Conservation (phyloP, 2,797 vertebrate species). For the Champsocephalus gunnari region DNA sequence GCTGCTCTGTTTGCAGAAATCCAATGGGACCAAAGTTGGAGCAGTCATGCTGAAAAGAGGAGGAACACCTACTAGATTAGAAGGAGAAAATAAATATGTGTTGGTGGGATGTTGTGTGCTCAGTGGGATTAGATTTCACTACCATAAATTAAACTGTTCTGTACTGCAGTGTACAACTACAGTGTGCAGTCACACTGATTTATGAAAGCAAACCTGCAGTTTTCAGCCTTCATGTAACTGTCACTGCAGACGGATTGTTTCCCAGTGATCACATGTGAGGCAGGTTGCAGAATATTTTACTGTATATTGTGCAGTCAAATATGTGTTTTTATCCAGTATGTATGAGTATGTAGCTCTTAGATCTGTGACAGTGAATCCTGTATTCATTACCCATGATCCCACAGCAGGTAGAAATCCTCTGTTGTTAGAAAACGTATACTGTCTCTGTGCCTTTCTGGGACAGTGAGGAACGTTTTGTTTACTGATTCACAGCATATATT, state of each 20-base stretch:
- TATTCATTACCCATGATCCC: constrained; percentile 19
- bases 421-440: background rate
- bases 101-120: constrained; percentile 3
- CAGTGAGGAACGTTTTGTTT: background rate
- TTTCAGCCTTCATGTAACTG: constrained; percentile 20
- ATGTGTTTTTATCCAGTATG: constrained; percentile 12
- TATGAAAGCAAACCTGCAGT: constrained; percentile 14
- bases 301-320: background rate
- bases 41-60: constrained; percentile 23
- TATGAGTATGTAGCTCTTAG: background rate
- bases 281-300: constrained; percentile 20
- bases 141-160: constrained; percentile 20
- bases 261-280: constrained; percentile 17
- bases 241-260: constrained; percentile 35
- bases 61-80: background rate
- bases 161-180: constrained; percentile 49
- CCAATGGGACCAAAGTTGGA: constrained; percentile 47
- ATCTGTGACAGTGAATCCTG: constrained; percentile 1
- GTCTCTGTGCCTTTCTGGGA: background rate
- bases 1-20: constrained; percentile 40
- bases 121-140: constrained; percentile 2
- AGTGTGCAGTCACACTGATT: constrained; percentile 14
- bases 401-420: constrained; percentile 7
- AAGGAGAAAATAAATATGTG: background rate
- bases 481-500: background rate